Conservation (phyloP, 2,888 invertebrate species). For the Callimorpha dominula region DNA sequence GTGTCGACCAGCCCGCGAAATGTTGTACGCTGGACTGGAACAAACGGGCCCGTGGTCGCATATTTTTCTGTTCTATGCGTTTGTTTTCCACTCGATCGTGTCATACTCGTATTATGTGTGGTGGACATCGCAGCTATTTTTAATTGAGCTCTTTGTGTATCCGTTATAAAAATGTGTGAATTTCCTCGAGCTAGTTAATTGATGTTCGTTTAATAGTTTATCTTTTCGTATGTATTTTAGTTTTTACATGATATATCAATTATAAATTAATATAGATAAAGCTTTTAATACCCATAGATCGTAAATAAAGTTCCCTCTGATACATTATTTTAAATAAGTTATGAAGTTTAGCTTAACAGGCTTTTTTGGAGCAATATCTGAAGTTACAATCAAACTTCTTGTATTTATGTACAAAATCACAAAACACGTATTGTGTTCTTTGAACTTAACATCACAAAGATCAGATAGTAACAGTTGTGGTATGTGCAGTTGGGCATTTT, state of each 20-base stretch:
- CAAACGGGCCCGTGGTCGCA: constrained; percentile 64
- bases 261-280: not conserved
- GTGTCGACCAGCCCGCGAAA: constrained; percentile 79
- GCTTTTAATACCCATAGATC: no score
- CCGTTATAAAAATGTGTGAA: constrained; percentile 37
- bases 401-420: no score
- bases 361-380: no score
- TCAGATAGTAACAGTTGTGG: no score
- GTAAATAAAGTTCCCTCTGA: no score
- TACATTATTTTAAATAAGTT: no score
- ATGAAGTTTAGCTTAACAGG: no score
- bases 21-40: constrained; percentile 79
- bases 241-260: not conserved
- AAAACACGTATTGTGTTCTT: no score
- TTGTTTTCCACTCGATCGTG: constrained; percentile 73
- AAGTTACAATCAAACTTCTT: no score
- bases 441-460: no score
- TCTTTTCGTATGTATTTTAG: constrained; percentile 19
- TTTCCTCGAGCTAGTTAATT: constrained; percentile 7
- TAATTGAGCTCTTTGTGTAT: constrained; percentile 65
- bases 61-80: constrained; percentile 76
- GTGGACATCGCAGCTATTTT: constrained; percentile 76
- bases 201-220: not conserved
- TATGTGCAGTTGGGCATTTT: no score
- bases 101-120: constrained; percentile 69